A percentile compares a stretch with the other conserved stretches of the same genome.
phyloP scores from a whole-genome alignment of 1,140 invertebrate species.

The Sitobion miscanthi region DNA sequence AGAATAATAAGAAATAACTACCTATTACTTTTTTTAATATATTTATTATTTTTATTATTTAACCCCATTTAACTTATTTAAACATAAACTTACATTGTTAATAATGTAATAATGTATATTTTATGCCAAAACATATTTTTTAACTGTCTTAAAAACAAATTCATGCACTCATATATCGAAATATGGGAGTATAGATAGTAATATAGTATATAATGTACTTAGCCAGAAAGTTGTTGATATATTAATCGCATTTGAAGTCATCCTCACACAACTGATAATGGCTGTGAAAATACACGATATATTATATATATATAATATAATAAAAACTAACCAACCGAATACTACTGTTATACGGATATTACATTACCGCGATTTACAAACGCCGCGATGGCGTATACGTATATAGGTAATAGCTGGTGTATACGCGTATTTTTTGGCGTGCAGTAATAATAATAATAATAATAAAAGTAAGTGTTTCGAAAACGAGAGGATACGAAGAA shows the following conservation, averaged over 20 bases:
- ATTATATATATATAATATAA: not conserved
- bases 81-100: too few relatives aligned
- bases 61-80: too few relatives aligned
- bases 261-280: not conserved
- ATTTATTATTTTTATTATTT: too few relatives aligned
- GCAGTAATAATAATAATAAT: not conserved
- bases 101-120: too few relatives aligned
- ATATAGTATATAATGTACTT: not conserved
- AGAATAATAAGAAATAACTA: too few relatives aligned
- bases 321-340: not conserved
- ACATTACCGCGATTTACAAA: not conserved
- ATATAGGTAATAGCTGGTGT: not conserved
- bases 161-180: not conserved
- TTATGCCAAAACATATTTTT: too few relatives aligned
- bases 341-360: not conserved
- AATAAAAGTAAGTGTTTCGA: conserved; percentile 21
- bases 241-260: not conserved
- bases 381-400: not conserved
- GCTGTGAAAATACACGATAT: not conserved
- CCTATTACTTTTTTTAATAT: too few relatives aligned
- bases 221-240: not conserved
- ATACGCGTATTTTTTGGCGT: not conserved
- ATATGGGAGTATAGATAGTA: too few relatives aligned
- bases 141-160: not conserved
- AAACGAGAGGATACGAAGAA: not conserved